Evolutionary conservation across 2,113 vertebrate species (phyloP).

Genomic region (Lagopus muta): DNA sequence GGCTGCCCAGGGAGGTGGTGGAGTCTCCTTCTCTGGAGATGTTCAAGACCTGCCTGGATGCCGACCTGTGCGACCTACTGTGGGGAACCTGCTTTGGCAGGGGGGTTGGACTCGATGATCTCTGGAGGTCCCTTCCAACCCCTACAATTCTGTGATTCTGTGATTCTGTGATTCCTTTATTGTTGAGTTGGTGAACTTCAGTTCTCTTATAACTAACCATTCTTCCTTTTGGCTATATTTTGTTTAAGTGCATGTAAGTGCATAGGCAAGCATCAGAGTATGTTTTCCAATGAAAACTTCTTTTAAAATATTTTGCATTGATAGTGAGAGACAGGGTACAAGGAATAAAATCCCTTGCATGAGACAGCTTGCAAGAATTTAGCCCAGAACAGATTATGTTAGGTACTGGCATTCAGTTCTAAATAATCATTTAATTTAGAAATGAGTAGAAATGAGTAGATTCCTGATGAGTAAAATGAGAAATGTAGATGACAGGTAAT

Average conservation of each 20-base stretch:
- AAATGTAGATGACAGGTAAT: constrained; percentile 1
- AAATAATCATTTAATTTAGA: background rate
- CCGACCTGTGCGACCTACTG: no score
- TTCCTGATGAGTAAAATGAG: background rate
- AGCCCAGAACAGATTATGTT: background rate
- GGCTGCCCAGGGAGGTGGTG: no score
- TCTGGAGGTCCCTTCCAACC: no score
- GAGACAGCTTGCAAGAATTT: background rate
- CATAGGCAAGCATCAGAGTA: background rate
- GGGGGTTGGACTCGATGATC: no score
- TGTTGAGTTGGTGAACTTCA: background rate
- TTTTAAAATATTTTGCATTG: background rate
- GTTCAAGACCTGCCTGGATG: no score
- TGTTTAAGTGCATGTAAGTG: background rate
- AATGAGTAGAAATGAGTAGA: background rate
- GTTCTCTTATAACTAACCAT: background rate
- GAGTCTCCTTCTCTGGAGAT: no score
- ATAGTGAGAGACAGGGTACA: background rate
- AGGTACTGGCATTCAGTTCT: background rate
- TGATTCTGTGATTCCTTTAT: no score
- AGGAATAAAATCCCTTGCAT: background rate
- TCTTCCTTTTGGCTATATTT: background rate
- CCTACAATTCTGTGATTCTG: no score
- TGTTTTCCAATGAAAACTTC: background rate
- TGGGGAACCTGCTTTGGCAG: no score